phyloP scores from a whole-genome alignment of 1,140 invertebrate species.

The Macrobrachium nipponense region DNA sequence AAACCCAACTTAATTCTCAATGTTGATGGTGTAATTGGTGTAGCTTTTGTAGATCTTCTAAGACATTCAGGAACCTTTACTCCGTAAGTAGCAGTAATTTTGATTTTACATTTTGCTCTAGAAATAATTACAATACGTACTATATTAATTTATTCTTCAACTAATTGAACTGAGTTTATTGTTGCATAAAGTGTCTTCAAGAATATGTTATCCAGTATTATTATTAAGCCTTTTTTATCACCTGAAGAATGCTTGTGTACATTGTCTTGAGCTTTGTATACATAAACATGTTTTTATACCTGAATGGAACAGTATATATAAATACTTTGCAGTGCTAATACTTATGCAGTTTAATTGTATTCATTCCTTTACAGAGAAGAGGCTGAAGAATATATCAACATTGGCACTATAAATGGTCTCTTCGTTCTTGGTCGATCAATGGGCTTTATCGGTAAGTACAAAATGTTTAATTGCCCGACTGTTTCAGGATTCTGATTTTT shows the following conservation, averaged over 20 bases:
- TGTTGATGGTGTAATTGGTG: conserved; percentile 98
- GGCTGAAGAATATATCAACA: conserved; percentile 97
- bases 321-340: neutral
- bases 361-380: conserved; percentile 81
- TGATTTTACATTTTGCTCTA: neutral
- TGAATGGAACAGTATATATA: neutral
- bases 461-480: neutral
- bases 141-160: neutral
- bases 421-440: conserved; percentile 98
- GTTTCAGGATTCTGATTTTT: neutral
- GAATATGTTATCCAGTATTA: too few species aligned
- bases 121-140: neutral
- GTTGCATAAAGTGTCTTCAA: too few species aligned
- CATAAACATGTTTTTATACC: neutral
- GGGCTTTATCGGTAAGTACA: conserved; percentile 90
- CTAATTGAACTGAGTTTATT: neutral
- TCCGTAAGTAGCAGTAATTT: conserved; percentile 66
- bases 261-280: neutral
- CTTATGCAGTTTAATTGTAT: neutral
- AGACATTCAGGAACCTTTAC: conserved; percentile 94
- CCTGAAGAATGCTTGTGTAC: too few species aligned
- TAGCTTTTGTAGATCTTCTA: conserved; percentile 96
- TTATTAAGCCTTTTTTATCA: too few species aligned
- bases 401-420: conserved; percentile 97
- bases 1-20: conserved; percentile 99